phyloP scores from a whole-genome alignment of 1,140 invertebrate genomes.

The Frieseomelitta varia region DNA sequence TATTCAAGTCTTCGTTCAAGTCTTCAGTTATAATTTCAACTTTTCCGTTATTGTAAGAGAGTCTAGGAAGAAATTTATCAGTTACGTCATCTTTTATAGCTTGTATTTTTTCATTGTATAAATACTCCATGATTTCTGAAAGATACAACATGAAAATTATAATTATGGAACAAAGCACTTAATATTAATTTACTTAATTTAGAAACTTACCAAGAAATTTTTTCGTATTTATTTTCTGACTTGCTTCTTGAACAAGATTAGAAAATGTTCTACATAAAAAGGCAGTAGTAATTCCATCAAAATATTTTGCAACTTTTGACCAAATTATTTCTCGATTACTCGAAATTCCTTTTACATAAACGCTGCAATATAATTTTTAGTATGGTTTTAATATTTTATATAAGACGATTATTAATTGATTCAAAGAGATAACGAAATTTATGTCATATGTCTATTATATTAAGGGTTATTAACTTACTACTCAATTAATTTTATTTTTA shows the following conservation, averaged over 20 bases:
- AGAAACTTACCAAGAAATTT: constrained; percentile 53
- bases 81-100: constrained; percentile 26
- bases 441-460: neutral
- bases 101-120: constrained; percentile 63
- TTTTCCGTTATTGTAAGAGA: constrained; percentile 59
- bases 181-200: constrained; percentile 2
- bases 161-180: neutral
- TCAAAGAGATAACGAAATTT: neutral
- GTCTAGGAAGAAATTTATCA: constrained; percentile 67
- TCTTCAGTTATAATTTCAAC: constrained; percentile 48
- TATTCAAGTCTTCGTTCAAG: neutral
- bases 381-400: neutral
- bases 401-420: neutral
- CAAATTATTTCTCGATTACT: constrained; percentile 65
- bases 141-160: constrained; percentile 21
- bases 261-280: constrained; percentile 65
- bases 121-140: constrained; percentile 63
- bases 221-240: neutral
- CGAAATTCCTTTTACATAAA: constrained; percentile 67
- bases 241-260: constrained; percentile 32
- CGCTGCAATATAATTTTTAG: constrained; percentile 57
- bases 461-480: constrained; percentile 65
- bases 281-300: constrained; percentile 68
- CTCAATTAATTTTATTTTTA: constrained; percentile 76
- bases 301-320: constrained; percentile 60